Evolutionary conservation across 2,888 invertebrate species (phyloP), one percentile per base, ranked within the genome.

Genomic region (Athetis lepigone): DNA sequence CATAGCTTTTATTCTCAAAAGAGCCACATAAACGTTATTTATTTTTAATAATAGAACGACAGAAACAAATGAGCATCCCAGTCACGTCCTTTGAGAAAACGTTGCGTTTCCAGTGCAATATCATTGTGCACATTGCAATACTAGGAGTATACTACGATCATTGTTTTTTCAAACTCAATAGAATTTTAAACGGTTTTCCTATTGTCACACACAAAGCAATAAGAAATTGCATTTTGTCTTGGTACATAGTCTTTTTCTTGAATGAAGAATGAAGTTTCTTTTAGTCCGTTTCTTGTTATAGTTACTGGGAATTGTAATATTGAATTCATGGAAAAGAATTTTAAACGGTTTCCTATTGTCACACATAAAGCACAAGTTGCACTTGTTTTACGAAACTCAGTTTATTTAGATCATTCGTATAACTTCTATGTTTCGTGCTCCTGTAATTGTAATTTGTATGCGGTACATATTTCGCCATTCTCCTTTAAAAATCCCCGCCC

Each of bases 101-200:
- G 8, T 21, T 50, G 54, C 39, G 11, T 39, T 66, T 36, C 0
- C 7, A 42, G 19, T 37, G 6, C 39, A 37, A 16, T 18, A 29
- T 47, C 8, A 27, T 29, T 55, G 45, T 18, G 49, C 43, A 25
- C 43, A 33, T 52, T 39, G 57, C 47, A 40, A 29, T 45, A 43
- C 13, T 46, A 13, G 37, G 2, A 46, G 45, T 25, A 55, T 60
- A 59, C 55, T 66, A 55, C 33, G 43, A 39, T n/a, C 21, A 19
- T 72, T 55, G 50, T 70, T 66, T 42, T 18, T 13, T 33, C 13
- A 13, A 27, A 45, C 52, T 46, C n/a, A 21, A 59, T 71, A 23
- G 37, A 65, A 65, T 59, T 65, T 65, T 51, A 70, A 70, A 58
- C 13, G 52, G 8, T 49, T 58, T 50, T n/a, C 3, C 23, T 45